Evolutionary conservation across 2,797 vertebrate genomes (phyloP).

Genomic region (Hydrocynus forskahlii): DNA sequence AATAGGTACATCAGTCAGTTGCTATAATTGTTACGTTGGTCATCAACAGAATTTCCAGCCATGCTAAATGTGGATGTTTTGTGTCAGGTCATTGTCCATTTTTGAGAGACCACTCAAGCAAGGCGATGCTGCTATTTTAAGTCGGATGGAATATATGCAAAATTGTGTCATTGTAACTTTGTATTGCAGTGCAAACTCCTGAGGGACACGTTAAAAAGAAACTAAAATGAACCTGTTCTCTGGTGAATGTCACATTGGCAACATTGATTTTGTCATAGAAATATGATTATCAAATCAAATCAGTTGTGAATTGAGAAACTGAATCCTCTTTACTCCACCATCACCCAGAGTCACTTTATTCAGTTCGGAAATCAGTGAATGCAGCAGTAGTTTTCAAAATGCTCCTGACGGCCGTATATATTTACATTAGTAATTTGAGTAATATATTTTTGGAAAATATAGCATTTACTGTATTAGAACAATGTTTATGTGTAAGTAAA

Average conservation of each 20-base stretch:
- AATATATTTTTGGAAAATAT: slow-evolving; percentile 82
- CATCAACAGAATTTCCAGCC: slow-evolving; percentile 1
- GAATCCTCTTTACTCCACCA: neutral
- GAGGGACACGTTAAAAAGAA: neutral
- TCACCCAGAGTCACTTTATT: slow-evolving; percentile 13
- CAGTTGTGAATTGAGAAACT: neutral
- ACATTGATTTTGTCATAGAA: slow-evolving; percentile 26
- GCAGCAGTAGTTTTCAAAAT: slow-evolving; percentile 44
- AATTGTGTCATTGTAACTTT: neutral
- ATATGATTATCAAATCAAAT: neutral
- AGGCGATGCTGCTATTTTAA: slow-evolving; percentile 40
- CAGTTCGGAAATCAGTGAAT: slow-evolving; percentile 48
- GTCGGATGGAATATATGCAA: neutral
- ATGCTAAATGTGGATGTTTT: slow-evolving; percentile 26
- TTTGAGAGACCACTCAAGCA: slow-evolving; percentile 38
- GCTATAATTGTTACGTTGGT: slow-evolving; percentile 5
- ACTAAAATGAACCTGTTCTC: neutral
- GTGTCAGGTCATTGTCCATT: neutral
- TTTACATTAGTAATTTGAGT: slow-evolving; percentile 75
- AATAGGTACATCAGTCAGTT: neutral
- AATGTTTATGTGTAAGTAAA: slow-evolving; percentile 54
- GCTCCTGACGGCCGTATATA: slow-evolving; percentile 40
- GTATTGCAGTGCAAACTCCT: neutral
- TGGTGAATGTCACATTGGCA: neutral
- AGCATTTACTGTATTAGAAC: slow-evolving; percentile 75